Conservation (phyloP, 2,797 vertebrate species). For the Agapornis canus region DNA sequence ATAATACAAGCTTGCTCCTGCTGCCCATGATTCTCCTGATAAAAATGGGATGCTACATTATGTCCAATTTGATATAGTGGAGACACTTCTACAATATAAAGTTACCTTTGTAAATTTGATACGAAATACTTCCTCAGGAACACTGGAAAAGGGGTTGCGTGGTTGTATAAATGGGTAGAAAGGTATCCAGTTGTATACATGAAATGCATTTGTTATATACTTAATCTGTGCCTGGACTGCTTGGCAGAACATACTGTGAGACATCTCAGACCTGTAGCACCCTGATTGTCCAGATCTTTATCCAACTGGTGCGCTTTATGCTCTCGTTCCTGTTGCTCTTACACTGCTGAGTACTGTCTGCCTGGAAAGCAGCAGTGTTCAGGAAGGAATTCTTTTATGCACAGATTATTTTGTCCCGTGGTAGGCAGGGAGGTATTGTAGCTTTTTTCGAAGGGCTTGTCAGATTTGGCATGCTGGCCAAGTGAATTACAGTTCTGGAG, state of each 20-base stretch:
- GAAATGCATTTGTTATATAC: background rate
- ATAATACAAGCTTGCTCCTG: background rate
- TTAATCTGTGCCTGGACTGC: background rate
- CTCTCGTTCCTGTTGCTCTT: background rate
- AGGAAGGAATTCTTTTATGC: background rate
- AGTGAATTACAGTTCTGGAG: background rate
- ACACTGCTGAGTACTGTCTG: background rate
- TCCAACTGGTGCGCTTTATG: background rate
- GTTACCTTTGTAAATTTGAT: background rate
- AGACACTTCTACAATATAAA: background rate
- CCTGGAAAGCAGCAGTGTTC: background rate
- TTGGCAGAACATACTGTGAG: background rate
- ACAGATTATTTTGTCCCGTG: background rate
- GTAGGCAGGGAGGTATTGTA: rapidly evolving
- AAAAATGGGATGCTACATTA: background rate
- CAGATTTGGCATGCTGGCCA: background rate
- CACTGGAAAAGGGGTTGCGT: background rate
- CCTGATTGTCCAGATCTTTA: background rate
- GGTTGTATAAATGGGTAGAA: background rate
- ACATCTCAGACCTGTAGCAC: background rate
- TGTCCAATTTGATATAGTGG: background rate
- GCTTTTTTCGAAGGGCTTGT: background rate
- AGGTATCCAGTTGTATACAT: background rate
- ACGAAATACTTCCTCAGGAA: background rate
- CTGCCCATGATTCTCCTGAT: background rate